Evolutionary conservation across 2,797 vertebrate genomes (phyloP).

Genomic region (Pipistrellus pygmaeus): DNA sequence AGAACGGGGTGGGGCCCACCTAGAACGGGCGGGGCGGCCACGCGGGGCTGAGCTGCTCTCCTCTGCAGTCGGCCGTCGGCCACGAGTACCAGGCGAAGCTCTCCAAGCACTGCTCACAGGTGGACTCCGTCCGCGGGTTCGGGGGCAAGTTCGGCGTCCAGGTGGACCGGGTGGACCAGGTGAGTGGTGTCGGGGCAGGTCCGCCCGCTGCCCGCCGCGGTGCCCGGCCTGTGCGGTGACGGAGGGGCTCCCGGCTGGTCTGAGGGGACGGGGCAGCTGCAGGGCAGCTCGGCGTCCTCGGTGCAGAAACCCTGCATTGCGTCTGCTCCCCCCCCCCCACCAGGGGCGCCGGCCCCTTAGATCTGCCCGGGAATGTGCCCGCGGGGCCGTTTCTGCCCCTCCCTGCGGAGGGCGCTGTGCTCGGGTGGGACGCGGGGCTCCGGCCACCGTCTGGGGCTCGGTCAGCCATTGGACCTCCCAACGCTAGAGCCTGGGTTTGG

Average conservation of each 20-base stretch:
- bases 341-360: neutral
- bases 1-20: too few relatives aligned
- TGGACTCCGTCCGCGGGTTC: slow-evolving; percentile 95
- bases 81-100: slow-evolving; percentile 96
- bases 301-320: too few relatives aligned
- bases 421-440: accelerated
- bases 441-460: neutral
- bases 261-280: too few relatives aligned
- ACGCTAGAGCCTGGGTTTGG: accelerated
- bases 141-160: slow-evolving; percentile 98
- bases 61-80: slow-evolving; percentile 94
- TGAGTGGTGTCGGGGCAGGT: slow-evolving; percentile 71
- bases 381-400: too few relatives aligned
- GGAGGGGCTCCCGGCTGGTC: neutral
- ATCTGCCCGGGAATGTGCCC: neutral
- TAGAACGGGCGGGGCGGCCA: too few relatives aligned
- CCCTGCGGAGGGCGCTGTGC: neutral
- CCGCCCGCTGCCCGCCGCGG: accelerated
- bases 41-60: neutral
- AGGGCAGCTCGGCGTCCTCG: too few relatives aligned
- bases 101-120: slow-evolving; percentile 97
- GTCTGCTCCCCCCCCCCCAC: too few relatives aligned
- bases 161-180: slow-evolving; percentile 96
- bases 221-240: neutral
- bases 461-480: accelerated